Conservation (phyloP, 92 coral and sea anemone species). For the Umimayanthus chanpuru region DNA sequence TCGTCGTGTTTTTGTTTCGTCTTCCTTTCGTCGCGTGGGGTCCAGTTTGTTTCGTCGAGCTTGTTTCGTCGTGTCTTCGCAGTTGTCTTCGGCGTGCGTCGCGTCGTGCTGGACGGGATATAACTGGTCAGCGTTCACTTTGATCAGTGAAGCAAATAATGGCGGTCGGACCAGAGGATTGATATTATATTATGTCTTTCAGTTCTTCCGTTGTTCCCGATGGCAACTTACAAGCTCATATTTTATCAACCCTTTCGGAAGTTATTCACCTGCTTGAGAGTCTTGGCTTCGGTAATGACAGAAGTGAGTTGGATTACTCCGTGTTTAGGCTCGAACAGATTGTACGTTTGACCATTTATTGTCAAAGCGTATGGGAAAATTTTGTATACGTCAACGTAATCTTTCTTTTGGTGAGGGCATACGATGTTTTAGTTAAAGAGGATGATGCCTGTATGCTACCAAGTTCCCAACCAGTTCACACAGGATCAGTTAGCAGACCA, state of each 20-base stretch:
- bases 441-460: neutral
- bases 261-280: constrained; percentile 45
- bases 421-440: constrained; percentile 11
- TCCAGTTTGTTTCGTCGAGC: too few relatives aligned
- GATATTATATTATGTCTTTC: neutral
- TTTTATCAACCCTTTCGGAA: constrained; percentile 27
- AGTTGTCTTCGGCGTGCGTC: neutral
- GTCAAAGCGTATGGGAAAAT: constrained; percentile 40
- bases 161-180: neutral
- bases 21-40: too few relatives aligned
- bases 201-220: constrained; percentile 25
- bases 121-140: neutral
- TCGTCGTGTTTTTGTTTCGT: too few relatives aligned
- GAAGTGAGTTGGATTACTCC: constrained; percentile 48
- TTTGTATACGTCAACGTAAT: constrained; percentile 23
- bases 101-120: neutral
- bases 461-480: constrained; percentile 38
- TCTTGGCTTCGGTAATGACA: constrained; percentile 16
- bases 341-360: constrained; percentile 17
- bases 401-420: constrained; percentile 18
- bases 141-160: neutral
- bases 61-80: too few relatives aligned
- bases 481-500: constrained; percentile 45
- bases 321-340: constrained; percentile 42
- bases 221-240: neutral